Percentiles rank a stretch among this genome's conserved stretches.
phyloP scores from a whole-genome alignment of 2,888 invertebrate genomes.

The Archips xylosteana region DNA sequence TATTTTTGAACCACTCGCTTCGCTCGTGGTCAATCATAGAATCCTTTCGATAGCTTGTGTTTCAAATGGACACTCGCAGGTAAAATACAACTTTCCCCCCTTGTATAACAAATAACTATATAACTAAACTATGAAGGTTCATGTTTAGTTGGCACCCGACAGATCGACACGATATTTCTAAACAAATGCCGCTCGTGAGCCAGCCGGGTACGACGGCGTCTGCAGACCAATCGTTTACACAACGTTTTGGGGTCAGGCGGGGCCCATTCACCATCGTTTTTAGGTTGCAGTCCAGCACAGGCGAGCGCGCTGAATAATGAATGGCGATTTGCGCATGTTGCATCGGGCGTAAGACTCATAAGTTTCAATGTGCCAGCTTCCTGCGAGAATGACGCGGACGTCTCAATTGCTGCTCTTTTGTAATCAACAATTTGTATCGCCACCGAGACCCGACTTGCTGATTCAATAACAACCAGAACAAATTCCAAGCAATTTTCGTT shows the following conservation, averaged over 20 bases:
- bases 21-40: no score
- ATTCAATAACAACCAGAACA: slow-evolving; percentile 75
- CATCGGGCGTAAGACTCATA: slow-evolving; percentile 62
- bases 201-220: slow-evolving; percentile 12
- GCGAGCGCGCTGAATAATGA: slow-evolving; percentile 34
- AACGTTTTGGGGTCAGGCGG: slow-evolving; percentile 36
- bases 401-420: slow-evolving; percentile 84
- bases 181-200: slow-evolving; percentile 28
- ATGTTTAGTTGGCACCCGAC: slow-evolving; percentile 21
- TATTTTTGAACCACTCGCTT: no score
- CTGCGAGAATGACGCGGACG: slow-evolving; percentile 70
- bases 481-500: slow-evolving; percentile 74
- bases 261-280: slow-evolving; percentile 39
- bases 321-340: slow-evolving; percentile 31
- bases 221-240: slow-evolving; percentile 36
- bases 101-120: no score
- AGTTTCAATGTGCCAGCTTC: slow-evolving; percentile 80
- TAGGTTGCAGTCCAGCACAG: slow-evolving; percentile 35
- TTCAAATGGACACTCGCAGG: no score
- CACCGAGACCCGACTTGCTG: slow-evolving; percentile 66
- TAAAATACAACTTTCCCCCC: no score
- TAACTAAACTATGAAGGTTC: slow-evolving; percentile 1
- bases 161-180: slow-evolving; percentile 37
- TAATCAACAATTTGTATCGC: slow-evolving; percentile 82
- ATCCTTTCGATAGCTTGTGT: no score